These are phyloP conservation scores for Micropterix aruncella DNA, from an alignment of 2,888 invertebrate species.

Conservation along the genomic window DNA sequence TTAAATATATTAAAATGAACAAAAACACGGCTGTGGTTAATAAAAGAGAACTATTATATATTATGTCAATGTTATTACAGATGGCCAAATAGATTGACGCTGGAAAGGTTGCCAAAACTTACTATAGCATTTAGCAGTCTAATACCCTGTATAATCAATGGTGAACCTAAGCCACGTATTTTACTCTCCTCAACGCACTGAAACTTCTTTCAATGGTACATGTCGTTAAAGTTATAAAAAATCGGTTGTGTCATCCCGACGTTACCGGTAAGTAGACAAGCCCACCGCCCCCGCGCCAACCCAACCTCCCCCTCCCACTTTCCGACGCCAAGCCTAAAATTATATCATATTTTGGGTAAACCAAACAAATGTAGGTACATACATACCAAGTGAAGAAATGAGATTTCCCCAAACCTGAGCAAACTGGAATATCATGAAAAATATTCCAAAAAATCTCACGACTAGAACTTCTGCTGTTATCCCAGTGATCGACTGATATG, in stretches of 20 bases:
- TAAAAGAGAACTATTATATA: too few species aligned
- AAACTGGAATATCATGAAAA: conserved; percentile 61
- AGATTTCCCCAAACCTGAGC: conserved; percentile 58
- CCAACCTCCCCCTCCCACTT: too few species aligned
- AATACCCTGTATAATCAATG: too few species aligned
- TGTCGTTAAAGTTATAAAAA: too few species aligned
- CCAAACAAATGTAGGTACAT: background rate
- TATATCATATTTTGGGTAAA: background rate
- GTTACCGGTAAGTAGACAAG: background rate
- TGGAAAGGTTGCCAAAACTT: too few species aligned
- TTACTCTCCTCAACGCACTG: too few species aligned
- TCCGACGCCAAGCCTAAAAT: background rate
- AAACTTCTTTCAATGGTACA: background rate
- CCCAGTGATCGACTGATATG: conserved; percentile 39
- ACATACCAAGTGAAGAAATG: conserved; percentile 41
- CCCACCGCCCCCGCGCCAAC: background rate
- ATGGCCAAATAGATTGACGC: too few species aligned
- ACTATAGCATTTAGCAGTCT: too few species aligned
- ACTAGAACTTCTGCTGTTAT: conserved; percentile 43
- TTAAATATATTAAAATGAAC: too few species aligned
- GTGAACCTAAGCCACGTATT: background rate
- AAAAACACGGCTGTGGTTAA: too few species aligned
- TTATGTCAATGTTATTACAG: background rate
- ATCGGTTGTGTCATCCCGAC: too few species aligned
- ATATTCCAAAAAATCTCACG: conserved; percentile 54